phyloP scores from a whole-genome alignment of 2,797 vertebrate genomes.

The Sebastes itinus region DNA sequence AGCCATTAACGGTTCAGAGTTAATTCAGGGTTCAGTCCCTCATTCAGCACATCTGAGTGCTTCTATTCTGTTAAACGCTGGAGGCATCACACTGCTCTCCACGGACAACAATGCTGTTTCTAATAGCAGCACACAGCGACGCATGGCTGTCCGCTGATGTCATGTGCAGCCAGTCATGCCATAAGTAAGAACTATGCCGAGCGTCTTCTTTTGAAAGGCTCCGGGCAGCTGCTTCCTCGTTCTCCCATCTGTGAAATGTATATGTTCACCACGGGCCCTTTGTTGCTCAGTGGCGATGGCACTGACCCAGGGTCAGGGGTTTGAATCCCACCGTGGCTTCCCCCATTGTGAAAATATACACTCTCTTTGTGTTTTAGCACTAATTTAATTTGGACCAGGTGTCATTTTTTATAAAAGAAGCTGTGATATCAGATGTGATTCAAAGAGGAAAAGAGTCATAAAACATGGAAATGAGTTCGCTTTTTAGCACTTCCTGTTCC shows the following conservation, averaged over 20 bases:
- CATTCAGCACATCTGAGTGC: slow-evolving; percentile 3
- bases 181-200: slow-evolving; percentile 24
- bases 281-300: slow-evolving; percentile 50
- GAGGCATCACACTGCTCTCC: slow-evolving; percentile 3
- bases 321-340: slow-evolving; percentile 29
- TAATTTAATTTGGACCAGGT: slow-evolving; percentile 55
- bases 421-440: neutral
- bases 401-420: slow-evolving; percentile 1
- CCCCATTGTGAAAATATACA: slow-evolving; percentile 55
- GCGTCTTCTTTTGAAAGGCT: slow-evolving; percentile 40
- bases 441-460: neutral
- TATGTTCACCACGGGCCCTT: slow-evolving; percentile 46
- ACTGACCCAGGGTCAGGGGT: slow-evolving; percentile 58
- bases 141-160: slow-evolving; percentile 61
- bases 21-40: slow-evolving; percentile 1
- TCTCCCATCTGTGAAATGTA: slow-evolving; percentile 69
- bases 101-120: slow-evolving; percentile 39
- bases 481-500: too few relatives aligned
- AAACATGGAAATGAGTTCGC: too few relatives aligned
- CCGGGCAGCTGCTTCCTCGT: slow-evolving; percentile 52
- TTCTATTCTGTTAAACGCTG: slow-evolving; percentile 21
- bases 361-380: slow-evolving; percentile 40
- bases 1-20: neutral
- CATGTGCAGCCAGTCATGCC: slow-evolving; percentile 46
- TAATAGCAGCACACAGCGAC: slow-evolving; percentile 16